These are phyloP conservation scores for Rhinichthys klamathensis DNA, from an alignment of 2,113 vertebrate species.

Conservation along the genomic window DNA sequence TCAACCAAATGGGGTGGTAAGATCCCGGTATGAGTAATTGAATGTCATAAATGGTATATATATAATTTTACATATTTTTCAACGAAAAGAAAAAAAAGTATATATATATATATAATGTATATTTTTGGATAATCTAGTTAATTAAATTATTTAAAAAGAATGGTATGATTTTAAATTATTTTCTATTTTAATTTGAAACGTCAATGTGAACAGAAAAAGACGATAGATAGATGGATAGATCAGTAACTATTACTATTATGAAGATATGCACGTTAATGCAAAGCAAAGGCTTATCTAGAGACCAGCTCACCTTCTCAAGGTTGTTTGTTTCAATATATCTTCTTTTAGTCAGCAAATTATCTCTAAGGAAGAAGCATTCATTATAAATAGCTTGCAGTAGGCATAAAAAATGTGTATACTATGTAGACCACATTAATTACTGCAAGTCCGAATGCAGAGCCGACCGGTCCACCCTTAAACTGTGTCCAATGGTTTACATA, in stretches of 20 bases:
- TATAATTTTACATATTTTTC: background rate
- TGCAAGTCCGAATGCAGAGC: conserved; percentile 26
- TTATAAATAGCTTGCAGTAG: conserved; percentile 43
- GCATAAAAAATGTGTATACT: conserved; percentile 34
- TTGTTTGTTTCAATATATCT: conserved; percentile 46
- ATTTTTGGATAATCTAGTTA: background rate
- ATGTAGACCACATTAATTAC: conserved; percentile 44
- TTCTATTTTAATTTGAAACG: too few relatives aligned
- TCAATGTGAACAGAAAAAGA: too few relatives aligned
- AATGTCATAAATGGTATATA: background rate
- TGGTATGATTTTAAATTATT: too few relatives aligned
- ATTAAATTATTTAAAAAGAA: too few relatives aligned
- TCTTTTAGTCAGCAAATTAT: conserved; percentile 58
- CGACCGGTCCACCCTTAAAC: background rate
- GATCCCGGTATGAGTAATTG: background rate
- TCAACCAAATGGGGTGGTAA: background rate
- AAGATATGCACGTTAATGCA: background rate
- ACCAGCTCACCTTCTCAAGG: conserved; percentile 44
- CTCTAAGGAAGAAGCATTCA: conserved; percentile 41
- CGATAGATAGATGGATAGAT: background rate
- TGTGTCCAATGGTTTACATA: background rate
- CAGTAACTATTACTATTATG: background rate
- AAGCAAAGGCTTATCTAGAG: conserved; percentile 42
- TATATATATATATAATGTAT: background rate
- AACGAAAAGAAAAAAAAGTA: too few relatives aligned